phyloP scores from a whole-genome alignment of 2,113 vertebrate genomes.

The Mola mola region DNA sequence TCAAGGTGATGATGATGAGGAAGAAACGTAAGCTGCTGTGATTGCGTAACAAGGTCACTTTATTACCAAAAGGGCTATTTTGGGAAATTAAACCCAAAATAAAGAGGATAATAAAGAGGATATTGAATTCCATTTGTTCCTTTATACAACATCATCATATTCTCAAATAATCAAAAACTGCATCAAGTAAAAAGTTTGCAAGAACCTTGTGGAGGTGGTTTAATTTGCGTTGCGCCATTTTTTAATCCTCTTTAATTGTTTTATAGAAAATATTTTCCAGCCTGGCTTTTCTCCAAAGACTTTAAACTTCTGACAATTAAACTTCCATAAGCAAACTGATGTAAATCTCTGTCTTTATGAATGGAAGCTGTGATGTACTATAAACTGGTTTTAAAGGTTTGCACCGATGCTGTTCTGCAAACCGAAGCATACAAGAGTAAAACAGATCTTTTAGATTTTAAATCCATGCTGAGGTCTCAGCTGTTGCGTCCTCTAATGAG shows the following conservation, averaged over 20 bases:
- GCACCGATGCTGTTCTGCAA: slow-evolving; percentile 15
- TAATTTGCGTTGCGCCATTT: too few species aligned
- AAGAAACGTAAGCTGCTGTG: neutral
- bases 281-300: too few species aligned
- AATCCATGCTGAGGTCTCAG: slow-evolving; percentile 53
- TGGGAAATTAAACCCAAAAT: too few species aligned
- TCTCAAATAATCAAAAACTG: too few species aligned
- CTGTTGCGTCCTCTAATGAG: slow-evolving; percentile 59
- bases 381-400: slow-evolving; percentile 25
- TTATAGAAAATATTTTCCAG: too few species aligned
- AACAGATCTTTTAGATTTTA: slow-evolving; percentile 50
- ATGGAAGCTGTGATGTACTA: slow-evolving; percentile 23
- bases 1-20: neutral
- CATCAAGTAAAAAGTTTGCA: too few species aligned
- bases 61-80: neutral
- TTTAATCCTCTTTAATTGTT: slow-evolving; percentile 26
- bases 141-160: too few species aligned
- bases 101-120: too few species aligned
- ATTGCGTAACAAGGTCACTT: neutral
- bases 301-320: too few species aligned
- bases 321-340: too few species aligned
- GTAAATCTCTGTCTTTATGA: slow-evolving; percentile 41
- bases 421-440: slow-evolving; percentile 35
- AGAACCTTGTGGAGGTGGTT: too few species aligned
- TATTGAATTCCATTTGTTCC: too few species aligned